Conservation (phyloP, 1,140 invertebrate genomes). For the Bombus superbus region DNA sequence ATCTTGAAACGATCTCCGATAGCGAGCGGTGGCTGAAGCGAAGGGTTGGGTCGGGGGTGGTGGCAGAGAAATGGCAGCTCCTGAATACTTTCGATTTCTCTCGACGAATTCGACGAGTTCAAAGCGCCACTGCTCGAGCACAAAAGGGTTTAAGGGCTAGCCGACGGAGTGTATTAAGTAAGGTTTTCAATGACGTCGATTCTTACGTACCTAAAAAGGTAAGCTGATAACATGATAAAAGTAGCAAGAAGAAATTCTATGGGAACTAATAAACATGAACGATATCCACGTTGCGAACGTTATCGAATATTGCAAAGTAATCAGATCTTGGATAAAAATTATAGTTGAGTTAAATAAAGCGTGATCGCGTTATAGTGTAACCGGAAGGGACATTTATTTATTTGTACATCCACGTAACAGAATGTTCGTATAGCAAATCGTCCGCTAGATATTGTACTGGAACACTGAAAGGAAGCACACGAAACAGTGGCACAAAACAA, state of each 20-base stretch:
- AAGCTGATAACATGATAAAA: neutral
- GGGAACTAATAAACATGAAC: neutral
- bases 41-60: neutral
- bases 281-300: too few relatives aligned
- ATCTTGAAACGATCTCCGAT: conserved; percentile 42
- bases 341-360: conserved; percentile 17
- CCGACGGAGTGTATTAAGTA: conserved; percentile 20
- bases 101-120: conserved; percentile 41
- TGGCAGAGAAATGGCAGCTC: neutral
- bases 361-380: neutral
- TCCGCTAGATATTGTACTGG: neutral
- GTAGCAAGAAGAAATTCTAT: neutral
- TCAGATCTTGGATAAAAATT: conserved; percentile 11
- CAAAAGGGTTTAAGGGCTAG: conserved; percentile 45
- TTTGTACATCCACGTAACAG: neutral
- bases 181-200: conserved; percentile 10
- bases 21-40: neutral
- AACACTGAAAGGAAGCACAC: conserved; percentile 1
- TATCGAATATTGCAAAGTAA: neutral
- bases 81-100: conserved; percentile 54
- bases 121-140: conserved; percentile 34
- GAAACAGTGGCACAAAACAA: neutral
- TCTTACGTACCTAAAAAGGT: conserved; percentile 2
- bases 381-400: neutral
- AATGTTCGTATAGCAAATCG: neutral